Evolutionary conservation across 1,140 invertebrate genomes (phyloP), one percentile per base, ranked within the genome.

Genomic region (Diprion similis): DNA sequence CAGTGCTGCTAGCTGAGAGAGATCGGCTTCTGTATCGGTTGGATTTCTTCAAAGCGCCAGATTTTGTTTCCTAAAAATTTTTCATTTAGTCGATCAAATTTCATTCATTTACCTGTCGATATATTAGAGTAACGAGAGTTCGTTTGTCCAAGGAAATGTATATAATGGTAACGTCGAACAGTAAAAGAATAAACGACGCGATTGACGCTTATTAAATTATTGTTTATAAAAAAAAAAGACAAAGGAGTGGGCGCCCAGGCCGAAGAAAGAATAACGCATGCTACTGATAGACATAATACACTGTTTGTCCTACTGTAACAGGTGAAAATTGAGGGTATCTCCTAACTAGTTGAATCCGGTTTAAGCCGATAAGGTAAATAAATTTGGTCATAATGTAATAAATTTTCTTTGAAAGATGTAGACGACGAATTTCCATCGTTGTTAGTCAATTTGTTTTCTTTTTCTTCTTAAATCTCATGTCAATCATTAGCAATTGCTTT

Each of bases 1-100:
- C 96, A 59, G 95, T 97, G 51, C 96, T 97, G 17, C 96, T 97
- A n/a, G 96, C 96, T 47, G 96, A 97, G 8, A 97, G 88, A 0
- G 96, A 97, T 65, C 96, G 91, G 85, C 95, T 97, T 66, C 96
- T 89, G 83, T 97, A 95, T 64, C 96, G 90, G 76, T 93, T 94
- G 13, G 95, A 93, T 82, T 95, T 96, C 87, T 95, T 95, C 82
- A 95, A 84, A 15, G 94, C 94, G 73, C 94, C 92, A 10, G 94
- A 93, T 85, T 92, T 92, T 3, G 89, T 81, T 74, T 92, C 91
- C 91, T 89, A 89, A 73, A 89, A 89, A 81, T 78, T 73, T 46
- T 18, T 45, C 66, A 37, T 37, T 37, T 37, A 37, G 24, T 37
- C 24, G 24, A 6, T 18, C 7, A 10, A 68, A 45, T 68, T 59